Percentiles rank a stretch among this genome's conserved stretches.
These are phyloP conservation scores for Lota lota DNA, from an alignment of 2,113 vertebrate species.

Conservation along the genomic window DNA sequence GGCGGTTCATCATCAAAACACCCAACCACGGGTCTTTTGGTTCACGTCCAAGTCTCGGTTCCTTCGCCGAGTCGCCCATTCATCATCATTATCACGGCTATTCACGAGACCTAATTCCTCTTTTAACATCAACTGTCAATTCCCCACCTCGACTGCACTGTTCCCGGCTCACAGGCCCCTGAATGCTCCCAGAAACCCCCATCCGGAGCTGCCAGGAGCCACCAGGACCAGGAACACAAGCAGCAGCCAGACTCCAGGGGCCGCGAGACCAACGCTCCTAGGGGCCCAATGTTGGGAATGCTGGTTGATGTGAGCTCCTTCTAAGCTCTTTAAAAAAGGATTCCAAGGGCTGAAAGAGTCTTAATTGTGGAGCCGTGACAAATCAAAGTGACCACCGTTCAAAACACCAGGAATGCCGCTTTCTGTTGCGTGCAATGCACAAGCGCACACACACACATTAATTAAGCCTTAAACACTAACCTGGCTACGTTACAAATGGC, in stretches of 20 bases:
- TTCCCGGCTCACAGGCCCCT: slow-evolving; percentile 46
- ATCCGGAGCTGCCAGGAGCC: slow-evolving; percentile 30
- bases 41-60: slow-evolving; percentile 56
- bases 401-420: slow-evolving; percentile 33
- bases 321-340: neutral
- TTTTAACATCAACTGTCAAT: slow-evolving; percentile 67
- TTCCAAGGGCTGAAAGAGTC: slow-evolving; percentile 55
- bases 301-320: slow-evolving; percentile 35
- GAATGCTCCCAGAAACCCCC: slow-evolving; percentile 57
- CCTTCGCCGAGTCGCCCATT: slow-evolving; percentile 58
- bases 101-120: slow-evolving; percentile 55
- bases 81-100: slow-evolving; percentile 63
- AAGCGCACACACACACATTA: neutral
- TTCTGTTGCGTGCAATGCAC: slow-evolving; percentile 19
- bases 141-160: slow-evolving; percentile 56
- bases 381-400: slow-evolving; percentile 64
- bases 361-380: slow-evolving; percentile 62
- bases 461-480: slow-evolving; percentile 26
- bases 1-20: slow-evolving; percentile 21
- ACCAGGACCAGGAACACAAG: slow-evolving; percentile 23
- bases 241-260: slow-evolving; percentile 15
- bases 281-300: slow-evolving; percentile 13
- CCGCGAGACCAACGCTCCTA: neutral
- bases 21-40: slow-evolving; percentile 22
- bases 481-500: slow-evolving; percentile 1